Evolutionary conservation across 2,797 vertebrate species (phyloP).

Genomic region (Characodon lateralis): DNA sequence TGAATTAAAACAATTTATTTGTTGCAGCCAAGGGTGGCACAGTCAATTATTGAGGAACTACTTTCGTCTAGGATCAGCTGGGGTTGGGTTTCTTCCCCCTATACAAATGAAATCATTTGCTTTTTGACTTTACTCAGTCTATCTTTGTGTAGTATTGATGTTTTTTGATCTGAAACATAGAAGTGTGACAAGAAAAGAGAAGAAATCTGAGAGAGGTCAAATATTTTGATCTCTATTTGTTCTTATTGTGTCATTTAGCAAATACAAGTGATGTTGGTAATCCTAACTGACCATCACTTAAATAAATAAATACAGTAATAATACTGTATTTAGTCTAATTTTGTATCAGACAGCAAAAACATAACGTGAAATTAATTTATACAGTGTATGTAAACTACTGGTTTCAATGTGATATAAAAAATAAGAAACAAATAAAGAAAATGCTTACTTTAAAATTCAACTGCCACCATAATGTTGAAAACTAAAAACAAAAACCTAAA

Average conservation of each 20-base stretch:
- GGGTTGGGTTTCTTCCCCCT: too few relatives aligned
- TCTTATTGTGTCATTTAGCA: neutral
- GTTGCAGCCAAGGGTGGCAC: too few relatives aligned
- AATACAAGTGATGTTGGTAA: neutral
- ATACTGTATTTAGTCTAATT: neutral
- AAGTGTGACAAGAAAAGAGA: neutral
- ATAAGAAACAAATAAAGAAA: neutral
- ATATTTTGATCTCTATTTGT: neutral
- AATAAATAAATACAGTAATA: neutral
- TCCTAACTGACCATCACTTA: neutral
- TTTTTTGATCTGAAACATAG: neutral
- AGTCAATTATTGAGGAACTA: too few relatives aligned
- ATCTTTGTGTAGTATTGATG: neutral
- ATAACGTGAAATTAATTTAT: too few relatives aligned
- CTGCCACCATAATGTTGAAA: neutral
- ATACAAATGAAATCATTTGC: too few relatives aligned
- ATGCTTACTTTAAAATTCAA: slow-evolving; percentile 14
- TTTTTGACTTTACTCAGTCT: too few relatives aligned
- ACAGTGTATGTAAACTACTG: neutral
- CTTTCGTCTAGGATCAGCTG: too few relatives aligned
- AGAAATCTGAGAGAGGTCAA: neutral
- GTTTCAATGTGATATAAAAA: neutral
- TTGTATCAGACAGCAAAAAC: neutral
- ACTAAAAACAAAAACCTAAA: neutral
- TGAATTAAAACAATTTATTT: too few relatives aligned